phyloP scores from a whole-genome alignment of 1,140 invertebrate species.

The Oryzaephilus surinamensis region DNA sequence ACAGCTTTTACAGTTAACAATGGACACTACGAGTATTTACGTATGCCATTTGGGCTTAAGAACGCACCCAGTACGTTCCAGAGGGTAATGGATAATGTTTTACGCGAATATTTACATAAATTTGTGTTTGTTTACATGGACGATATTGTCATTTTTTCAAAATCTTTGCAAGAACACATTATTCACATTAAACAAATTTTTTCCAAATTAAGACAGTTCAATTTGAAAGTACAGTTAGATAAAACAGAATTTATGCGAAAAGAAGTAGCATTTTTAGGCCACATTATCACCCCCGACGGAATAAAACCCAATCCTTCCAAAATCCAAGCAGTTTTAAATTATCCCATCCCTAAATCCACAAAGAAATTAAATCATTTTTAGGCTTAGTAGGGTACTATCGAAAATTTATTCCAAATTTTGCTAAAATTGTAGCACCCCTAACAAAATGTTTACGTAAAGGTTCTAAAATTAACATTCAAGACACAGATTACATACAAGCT shows the following conservation, averaged over 20 bases:
- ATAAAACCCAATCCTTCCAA: slow-evolving; percentile 34
- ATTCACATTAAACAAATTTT: too few relatives aligned
- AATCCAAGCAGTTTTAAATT: slow-evolving; percentile 28
- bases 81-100: slow-evolving; percentile 3
- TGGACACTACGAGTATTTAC: slow-evolving; percentile 1
- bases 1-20: slow-evolving; percentile 5
- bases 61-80: slow-evolving; percentile 7
- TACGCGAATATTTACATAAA: background rate
- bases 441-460: slow-evolving; percentile 26
- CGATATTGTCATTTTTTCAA: slow-evolving; percentile 24
- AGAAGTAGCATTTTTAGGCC: slow-evolving; percentile 34
- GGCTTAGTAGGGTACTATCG: slow-evolving; percentile 29
- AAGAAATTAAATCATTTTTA: slow-evolving; percentile 34
- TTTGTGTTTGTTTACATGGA: slow-evolving; percentile 27
- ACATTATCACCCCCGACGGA: slow-evolving; percentile 30
- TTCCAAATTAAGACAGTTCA: too few relatives aligned
- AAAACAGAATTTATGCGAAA: slow-evolving; percentile 36
- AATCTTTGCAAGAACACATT: slow-evolving; percentile 14
- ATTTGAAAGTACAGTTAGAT: too few relatives aligned
- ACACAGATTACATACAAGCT: slow-evolving; percentile 12
- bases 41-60: slow-evolving; percentile 5
- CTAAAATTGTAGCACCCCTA: slow-evolving; percentile 25
- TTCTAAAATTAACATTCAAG: slow-evolving; percentile 15
- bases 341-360: slow-evolving; percentile 16
- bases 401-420: slow-evolving; percentile 25